Evolutionary conservation across 92 coral and sea anemone genomes (phyloP), one percentile per base, ranked within the genome.

Genomic region (Paragorgia papillata): DNA sequence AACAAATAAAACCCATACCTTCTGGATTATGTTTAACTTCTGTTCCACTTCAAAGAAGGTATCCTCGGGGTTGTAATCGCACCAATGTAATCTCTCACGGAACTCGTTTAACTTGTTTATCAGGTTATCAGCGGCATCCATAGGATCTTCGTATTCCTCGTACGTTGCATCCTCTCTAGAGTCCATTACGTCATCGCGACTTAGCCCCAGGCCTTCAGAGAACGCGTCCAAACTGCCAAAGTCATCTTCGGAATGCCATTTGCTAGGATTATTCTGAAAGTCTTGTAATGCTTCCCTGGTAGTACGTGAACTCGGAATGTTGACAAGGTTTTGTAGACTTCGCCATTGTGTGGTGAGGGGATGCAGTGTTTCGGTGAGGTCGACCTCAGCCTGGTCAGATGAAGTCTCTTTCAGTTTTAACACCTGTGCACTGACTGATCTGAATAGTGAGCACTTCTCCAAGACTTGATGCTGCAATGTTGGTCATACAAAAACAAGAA

Each of bases 291-390:
- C 50, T 17, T 40, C 19, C 6, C 28, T 28, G 0, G 24, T 20
- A 1, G 25, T 27, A 54, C 35, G 10, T 4, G 78, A 37, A 32
- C 14, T 17, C 1, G 91, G 86, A 26, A 87, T 69, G 18, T 96
- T 92, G 15, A 89, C 97, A 34, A 95, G 86, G 78, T 91, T 91
- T 57, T 95, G 99, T 3, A 95, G 90, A 25, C 92, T 89, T 63
- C 88, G 86, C 99, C 99, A 95, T 68, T 95, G 97, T 19, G 84
- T 83, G 17, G 87, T 80, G 68, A 91, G 57, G 6, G 97, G 99
- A 25, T 86, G 88, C 60, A 95, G 88, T 20, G 91, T 77, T 29
- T 87, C 97, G 39, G 89, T 82, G 88, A 95, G 85, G 65, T 91
- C 92, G 22, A 91, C 86, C 26, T 88, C 95, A 29, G 89, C 90